Evolutionary conservation across 2,797 vertebrate genomes (phyloP).

Genomic region (Pantherophis alleghaniensis): DNA sequence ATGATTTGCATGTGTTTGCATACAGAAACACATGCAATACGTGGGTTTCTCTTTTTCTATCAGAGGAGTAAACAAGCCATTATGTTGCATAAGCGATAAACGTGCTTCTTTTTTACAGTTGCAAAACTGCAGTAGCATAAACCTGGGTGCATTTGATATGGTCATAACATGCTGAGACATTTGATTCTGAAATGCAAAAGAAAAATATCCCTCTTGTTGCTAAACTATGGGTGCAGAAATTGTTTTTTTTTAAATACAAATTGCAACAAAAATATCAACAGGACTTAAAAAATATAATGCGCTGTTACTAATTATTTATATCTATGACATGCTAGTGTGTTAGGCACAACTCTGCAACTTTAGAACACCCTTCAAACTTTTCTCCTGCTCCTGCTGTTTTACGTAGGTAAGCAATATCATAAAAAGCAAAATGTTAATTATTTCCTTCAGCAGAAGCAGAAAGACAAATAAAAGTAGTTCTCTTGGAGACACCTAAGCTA

Average conservation of each 20-base stretch:
- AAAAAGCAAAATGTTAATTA: constrained; percentile 20
- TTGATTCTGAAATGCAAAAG: not conserved
- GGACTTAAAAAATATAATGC: not conserved
- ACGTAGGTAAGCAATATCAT: not conserved
- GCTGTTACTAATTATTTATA: not conserved
- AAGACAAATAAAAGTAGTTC: constrained; percentile 1
- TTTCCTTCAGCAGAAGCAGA: constrained; percentile 9
- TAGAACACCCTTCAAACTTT: constrained; percentile 28
- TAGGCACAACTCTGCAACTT: constrained; percentile 3
- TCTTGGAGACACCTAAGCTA: not conserved
- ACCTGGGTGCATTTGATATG: no score
- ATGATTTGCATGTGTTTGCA: not conserved
- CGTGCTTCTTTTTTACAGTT: not conserved
- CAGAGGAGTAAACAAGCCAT: not conserved
- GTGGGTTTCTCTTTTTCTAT: not conserved
- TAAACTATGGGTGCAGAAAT: not conserved
- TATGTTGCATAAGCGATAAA: not conserved
- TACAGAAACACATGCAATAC: not conserved
- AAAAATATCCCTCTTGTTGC: not conserved
- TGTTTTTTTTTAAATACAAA: not conserved
- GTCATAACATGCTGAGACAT: not conserved
- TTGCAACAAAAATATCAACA: not conserved
- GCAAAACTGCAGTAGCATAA: not conserved
- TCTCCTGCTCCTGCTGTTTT: constrained; percentile 14
- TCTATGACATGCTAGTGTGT: not conserved